Evolutionary conservation across 2,888 invertebrate genomes (phyloP).

Genomic region (Standfussiana lucernea): DNA sequence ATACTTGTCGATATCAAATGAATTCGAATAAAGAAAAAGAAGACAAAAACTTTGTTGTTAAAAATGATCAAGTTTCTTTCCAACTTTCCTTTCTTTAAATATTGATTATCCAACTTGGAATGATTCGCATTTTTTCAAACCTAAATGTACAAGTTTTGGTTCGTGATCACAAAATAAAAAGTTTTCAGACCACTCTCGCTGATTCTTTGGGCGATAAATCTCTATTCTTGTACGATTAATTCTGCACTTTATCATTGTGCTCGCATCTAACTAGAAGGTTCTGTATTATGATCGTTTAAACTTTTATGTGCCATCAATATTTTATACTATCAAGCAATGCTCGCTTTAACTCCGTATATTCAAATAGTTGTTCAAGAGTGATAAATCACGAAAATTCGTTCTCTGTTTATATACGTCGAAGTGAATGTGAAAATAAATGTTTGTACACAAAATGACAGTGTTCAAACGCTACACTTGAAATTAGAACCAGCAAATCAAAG

Average conservation of each 20-base stretch:
- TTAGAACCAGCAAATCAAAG: slow-evolving; percentile 65
- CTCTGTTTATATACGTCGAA: slow-evolving; percentile 11
- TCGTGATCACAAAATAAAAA: slow-evolving; percentile 87
- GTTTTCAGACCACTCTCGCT: slow-evolving; percentile 82
- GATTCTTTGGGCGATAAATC: slow-evolving; percentile 85
- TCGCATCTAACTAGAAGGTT: slow-evolving; percentile 67
- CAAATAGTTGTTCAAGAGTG: slow-evolving; percentile 23
- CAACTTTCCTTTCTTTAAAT: slow-evolving; percentile 85
- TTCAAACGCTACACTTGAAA: slow-evolving; percentile 45
- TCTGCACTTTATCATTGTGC: slow-evolving; percentile 74
- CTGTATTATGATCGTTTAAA: slow-evolving; percentile 59
- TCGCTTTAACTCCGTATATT: slow-evolving; percentile 12
- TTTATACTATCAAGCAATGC: slow-evolving; percentile 39
- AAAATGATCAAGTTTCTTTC: slow-evolving; percentile 79
- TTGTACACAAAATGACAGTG: slow-evolving; percentile 8
- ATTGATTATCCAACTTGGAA: slow-evolving; percentile 86
- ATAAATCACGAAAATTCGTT: slow-evolving; percentile 14
- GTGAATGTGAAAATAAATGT: slow-evolving; percentile 26
- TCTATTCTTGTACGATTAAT: slow-evolving; percentile 77
- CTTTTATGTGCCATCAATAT: slow-evolving; percentile 55
- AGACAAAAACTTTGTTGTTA: slow-evolving; percentile 73
- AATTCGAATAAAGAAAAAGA: slow-evolving; percentile 71
- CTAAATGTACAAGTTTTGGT: slow-evolving; percentile 88
- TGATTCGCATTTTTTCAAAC: slow-evolving; percentile 87
- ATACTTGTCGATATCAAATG: slow-evolving; percentile 43